Base-by-base conservation (phyloP, 2,888 invertebrate species). In the Chaetogeoica ovagalla region DNA sequence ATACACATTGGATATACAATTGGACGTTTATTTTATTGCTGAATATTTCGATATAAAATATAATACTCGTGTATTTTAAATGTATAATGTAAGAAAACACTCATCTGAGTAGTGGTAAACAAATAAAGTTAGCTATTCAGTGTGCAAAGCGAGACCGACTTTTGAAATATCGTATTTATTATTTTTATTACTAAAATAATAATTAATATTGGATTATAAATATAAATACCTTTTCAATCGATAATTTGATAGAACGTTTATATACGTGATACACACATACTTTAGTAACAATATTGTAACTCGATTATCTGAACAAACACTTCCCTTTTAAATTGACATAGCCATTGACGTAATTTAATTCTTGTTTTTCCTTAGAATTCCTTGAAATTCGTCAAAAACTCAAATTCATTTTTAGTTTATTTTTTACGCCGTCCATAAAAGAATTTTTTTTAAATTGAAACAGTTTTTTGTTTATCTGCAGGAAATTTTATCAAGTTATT, bases 301-400 rank as follows among this genome's bases (percentile, higher is more conserved):
- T 69, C 55, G 30, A 69, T 55, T 17, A 55, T 4, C 11, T 52
- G 9, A 66, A 48, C 48, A 17, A 23, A 68, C 48, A 69, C 30
- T 69, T 69, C 30, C 23, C 19, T 55, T 72, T 72, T 13, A 37
- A 39, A 70, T 37, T 19, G n/a, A 37, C 55, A 30, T 55, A 69
- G 30, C 2, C n/a, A 19, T 55, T n/a, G n/a, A 11, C 30, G 23
- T 72, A 19, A 72, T 23, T 60, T 60, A 60, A 60, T 72, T 48
- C 19, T 23, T 11, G 21, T 3, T n/a, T 39, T 62, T 11, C n/a
- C 4, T 52, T 23, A 13, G 19, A 48, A 52, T 48, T 48, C 48
- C 48, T 72, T 48, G 9, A 72, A 52, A 30, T 52, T 17, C 19
- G 7, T 11, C 19, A 23, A 62, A 60, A 72, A 48, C 23, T 30